These are phyloP conservation scores for Platichthys flesus DNA, from an alignment of 2,113 vertebrate species.

Conservation along the genomic window DNA sequence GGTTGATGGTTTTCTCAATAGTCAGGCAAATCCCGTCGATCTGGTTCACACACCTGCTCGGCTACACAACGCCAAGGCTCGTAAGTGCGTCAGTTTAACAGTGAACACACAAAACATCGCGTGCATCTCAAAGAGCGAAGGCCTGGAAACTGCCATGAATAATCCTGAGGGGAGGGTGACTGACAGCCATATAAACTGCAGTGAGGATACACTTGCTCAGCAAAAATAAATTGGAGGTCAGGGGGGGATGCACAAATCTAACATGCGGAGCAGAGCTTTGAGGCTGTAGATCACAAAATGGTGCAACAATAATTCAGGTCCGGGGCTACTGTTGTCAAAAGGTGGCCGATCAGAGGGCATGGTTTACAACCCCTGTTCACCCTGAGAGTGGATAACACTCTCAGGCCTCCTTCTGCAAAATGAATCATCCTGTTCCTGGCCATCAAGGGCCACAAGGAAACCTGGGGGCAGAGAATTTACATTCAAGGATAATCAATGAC, in stretches of 20 bases:
- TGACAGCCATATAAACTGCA: conserved; percentile 44
- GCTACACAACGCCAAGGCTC: conserved; percentile 61
- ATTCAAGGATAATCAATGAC: conserved; percentile 42
- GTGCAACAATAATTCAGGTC: conserved; percentile 51
- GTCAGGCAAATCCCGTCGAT: conserved; percentile 84
- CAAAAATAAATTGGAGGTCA: conserved; percentile 37
- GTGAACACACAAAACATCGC: background rate
- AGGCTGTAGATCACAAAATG: conserved; percentile 58
- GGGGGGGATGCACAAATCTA: conserved; percentile 51
- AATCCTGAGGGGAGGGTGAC: conserved; percentile 43
- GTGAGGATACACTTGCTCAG: conserved; percentile 45
- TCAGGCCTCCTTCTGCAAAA: conserved; percentile 29
- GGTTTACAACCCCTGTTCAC: conserved; percentile 46
- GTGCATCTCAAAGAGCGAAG: background rate
- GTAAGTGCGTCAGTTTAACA: background rate
- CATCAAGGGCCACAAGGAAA: conserved; percentile 15
- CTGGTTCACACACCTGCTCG: conserved; percentile 84
- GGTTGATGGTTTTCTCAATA: conserved; percentile 86
- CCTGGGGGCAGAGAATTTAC: conserved; percentile 33
- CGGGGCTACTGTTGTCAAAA: conserved; percentile 41
- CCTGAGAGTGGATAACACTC: conserved; percentile 26
- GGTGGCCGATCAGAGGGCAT: conserved; percentile 33
- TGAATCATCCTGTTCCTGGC: conserved; percentile 37
- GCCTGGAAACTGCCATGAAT: conserved; percentile 21
- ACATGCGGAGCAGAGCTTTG: conserved; percentile 12